phyloP scores from a whole-genome alignment of 1,140 invertebrate genomes.

The Drosophila oshimai region DNA sequence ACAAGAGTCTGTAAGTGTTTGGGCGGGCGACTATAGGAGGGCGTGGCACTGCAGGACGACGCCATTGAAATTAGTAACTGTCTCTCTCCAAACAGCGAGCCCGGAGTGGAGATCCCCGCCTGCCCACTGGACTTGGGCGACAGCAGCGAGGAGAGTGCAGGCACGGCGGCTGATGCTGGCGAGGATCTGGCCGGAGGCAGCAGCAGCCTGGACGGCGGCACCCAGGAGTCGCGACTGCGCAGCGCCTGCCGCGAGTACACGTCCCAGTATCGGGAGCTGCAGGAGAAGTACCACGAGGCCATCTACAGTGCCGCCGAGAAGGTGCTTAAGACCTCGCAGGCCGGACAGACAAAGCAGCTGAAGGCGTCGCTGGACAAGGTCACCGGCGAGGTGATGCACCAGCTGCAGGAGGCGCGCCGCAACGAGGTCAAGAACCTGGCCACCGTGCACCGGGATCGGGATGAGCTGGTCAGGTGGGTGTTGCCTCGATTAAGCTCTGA shows the following conservation, averaged over 20 bases:
- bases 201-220: conserved; percentile 84
- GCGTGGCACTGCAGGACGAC: conserved; percentile 58
- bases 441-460: conserved; percentile 93
- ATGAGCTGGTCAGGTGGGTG: conserved; percentile 90
- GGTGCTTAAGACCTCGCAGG: conserved; percentile 90
- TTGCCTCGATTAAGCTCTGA: too few species aligned
- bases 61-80: conserved; percentile 78
- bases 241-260: conserved; percentile 88
- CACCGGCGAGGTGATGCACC: conserved; percentile 92
- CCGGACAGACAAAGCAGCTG: conserved; percentile 89
- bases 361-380: conserved; percentile 89
- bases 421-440: conserved; percentile 93
- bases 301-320: conserved; percentile 90
- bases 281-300: conserved; percentile 92
- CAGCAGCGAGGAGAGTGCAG: conserved; percentile 81
- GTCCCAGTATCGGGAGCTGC: conserved; percentile 89
- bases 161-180: conserved; percentile 42
- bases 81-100: conserved; percentile 74
- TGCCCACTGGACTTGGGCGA: conserved; percentile 72
- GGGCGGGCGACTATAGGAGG: conserved; percentile 11
- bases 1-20: conserved; percentile 90
- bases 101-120: conserved; percentile 75
- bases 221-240: conserved; percentile 87
- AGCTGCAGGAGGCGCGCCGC: conserved; percentile 90
- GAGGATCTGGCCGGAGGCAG: conserved; percentile 82